Base-by-base conservation (phyloP, 2,113 vertebrate species). In the Menidia beryllina region DNA sequence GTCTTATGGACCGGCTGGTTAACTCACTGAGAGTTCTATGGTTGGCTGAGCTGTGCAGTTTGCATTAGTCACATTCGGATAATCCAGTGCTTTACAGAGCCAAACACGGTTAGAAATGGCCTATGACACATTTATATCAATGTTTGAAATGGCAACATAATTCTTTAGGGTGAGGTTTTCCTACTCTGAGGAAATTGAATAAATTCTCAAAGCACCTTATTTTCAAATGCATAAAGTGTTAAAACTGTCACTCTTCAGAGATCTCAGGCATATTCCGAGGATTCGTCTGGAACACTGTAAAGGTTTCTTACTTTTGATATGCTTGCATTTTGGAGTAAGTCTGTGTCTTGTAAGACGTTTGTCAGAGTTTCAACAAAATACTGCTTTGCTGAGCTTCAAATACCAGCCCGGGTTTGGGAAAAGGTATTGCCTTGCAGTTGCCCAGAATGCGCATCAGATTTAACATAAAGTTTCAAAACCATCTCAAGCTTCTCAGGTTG, bases 31-130 rank as follows among this genome's bases (percentile, higher is more conserved):
- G 48, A 39, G 27, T 58, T 67, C 54, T 51, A 26, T 25, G 12
- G 60, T 23, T 66, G 54, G 62, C 30, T 41, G 34, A 60, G 53
- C 54, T 17, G 43, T 60, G 49, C 62, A 64, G 30, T 27, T 69
- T 15, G 17, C 56, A 67, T 77, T 67, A 23, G 68, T 85, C 72
- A 80, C 87, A 81, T 79, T 84, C 48, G 64, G 54, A 78, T 56
- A 48, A 70, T 75, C 71, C 76, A 83, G 77, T 84, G 76, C 50
- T 55, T 74, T 64, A 61, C 48, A 59, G 53, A 72, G 56, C 39
- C 75, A 70, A 64, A 79, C 27, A 50, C 72, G 57, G 52, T 70
- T 75, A 70, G 23, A 58, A 20, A 65, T 55, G 60, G 61, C 57
- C 71, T 51, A 59, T 64, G 41, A 77, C 77, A 69, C 86, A 72